Conservation (phyloP, 2,113 vertebrate genomes). For the Cephalopholis sonnerati region DNA sequence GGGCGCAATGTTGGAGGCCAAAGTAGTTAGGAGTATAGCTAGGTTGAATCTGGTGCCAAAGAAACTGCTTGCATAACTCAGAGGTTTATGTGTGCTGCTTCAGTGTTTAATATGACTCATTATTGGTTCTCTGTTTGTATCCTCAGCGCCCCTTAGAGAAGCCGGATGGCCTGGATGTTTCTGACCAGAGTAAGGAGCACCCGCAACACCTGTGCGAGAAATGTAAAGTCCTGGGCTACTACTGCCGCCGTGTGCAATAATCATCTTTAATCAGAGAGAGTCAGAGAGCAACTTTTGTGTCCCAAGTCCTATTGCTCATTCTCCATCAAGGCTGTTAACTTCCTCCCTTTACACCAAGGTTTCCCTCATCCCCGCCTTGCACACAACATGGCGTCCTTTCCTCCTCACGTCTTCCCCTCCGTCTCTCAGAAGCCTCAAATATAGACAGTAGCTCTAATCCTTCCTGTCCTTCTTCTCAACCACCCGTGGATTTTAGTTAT, state of each 20-base stretch:
- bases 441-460: constrained; percentile 28
- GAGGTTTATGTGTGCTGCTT: constrained; percentile 22
- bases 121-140: constrained; percentile 37
- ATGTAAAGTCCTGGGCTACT: constrained; percentile 99
- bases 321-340: constrained; percentile 46
- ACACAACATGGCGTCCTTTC: constrained; percentile 22
- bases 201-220: constrained; percentile 99
- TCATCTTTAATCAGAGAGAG: constrained; percentile 41
- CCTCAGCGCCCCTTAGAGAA: constrained; percentile 97
- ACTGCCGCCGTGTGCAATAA: constrained; percentile 99
- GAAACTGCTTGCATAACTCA: constrained; percentile 37
- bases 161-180: constrained; percentile 97
- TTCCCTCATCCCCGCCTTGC: constrained; percentile 28
- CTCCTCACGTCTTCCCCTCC: constrained; percentile 34
- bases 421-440: constrained; percentile 31
- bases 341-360: constrained; percentile 23
- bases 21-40: constrained; percentile 17
- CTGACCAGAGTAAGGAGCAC: constrained; percentile 99
- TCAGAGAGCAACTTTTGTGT: constrained; percentile 40
- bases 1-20: constrained; percentile 19
- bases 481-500: constrained; percentile 3
- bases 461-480: constrained; percentile 3
- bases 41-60: constrained; percentile 39
- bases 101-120: constrained; percentile 46
- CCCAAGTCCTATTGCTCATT: constrained; percentile 34